Percentiles rank a stretch among this genome's conserved stretches.
These are phyloP conservation scores for Synanthedon myopaeformis DNA, from an alignment of 2,888 invertebrate species.

Conservation along the genomic window DNA sequence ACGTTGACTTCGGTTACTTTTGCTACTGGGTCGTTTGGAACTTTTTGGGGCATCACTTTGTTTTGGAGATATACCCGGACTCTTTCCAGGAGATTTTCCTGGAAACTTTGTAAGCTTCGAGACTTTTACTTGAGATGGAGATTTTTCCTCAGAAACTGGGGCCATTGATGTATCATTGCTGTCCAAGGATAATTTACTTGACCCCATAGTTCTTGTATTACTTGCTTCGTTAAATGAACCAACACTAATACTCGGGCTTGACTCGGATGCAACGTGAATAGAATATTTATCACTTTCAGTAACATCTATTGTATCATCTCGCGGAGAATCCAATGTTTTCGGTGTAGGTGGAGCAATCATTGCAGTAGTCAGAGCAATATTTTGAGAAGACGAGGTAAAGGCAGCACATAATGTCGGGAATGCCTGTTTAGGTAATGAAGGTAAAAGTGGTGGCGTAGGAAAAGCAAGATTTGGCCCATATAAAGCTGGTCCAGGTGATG, in stretches of 20 bases:
- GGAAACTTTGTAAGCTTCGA: constrained; percentile 73
- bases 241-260: constrained; percentile 49
- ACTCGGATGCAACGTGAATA: constrained; percentile 40
- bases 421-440: constrained; percentile 62
- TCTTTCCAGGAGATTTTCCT: constrained; percentile 77
- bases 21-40: constrained; percentile 41
- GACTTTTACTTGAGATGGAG: constrained; percentile 39
- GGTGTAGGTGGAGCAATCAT: constrained; percentile 80
- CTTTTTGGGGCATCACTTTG: constrained; percentile 62
- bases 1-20: constrained; percentile 55
- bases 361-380: constrained; percentile 83
- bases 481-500: constrained; percentile 75
- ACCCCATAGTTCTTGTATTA: constrained; percentile 22
- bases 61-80: constrained; percentile 77
- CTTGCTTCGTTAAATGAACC: constrained; percentile 46
- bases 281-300: constrained; percentile 47
- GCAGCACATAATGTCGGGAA: constrained; percentile 76
- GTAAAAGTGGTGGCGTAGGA: constrained; percentile 59
- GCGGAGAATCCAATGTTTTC: constrained; percentile 53
- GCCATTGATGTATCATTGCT: constrained; percentile 42
- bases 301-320: constrained; percentile 45
- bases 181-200: constrained; percentile 42
- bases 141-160: constrained; percentile 41
- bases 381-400: constrained; percentile 85
- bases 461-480: constrained; percentile 72